phyloP scores from a whole-genome alignment of 2,797 vertebrate species.

The Tinamus major region DNA sequence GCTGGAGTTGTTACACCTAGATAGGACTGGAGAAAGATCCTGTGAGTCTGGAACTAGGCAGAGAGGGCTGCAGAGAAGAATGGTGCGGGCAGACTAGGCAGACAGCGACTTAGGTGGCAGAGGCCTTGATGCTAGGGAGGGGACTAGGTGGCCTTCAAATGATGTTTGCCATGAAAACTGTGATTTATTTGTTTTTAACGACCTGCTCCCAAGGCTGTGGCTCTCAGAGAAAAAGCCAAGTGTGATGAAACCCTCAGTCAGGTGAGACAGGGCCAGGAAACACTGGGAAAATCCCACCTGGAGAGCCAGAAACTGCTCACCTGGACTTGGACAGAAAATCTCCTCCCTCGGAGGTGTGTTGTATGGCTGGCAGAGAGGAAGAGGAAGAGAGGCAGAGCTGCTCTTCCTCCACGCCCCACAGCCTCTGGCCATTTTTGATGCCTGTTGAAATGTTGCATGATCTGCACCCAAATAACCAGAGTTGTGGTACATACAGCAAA shows the following conservation, averaged over 20 bases:
- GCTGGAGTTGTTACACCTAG: not conserved
- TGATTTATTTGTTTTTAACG: not conserved
- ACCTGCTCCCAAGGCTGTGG: not conserved
- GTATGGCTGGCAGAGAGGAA: not conserved
- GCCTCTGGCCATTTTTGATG: not conserved
- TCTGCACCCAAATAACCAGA: not conserved
- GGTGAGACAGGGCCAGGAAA: not conserved
- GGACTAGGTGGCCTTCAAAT: not conserved
- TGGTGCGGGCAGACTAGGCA: not conserved
- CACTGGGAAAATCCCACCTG: not conserved
- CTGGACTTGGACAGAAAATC: not conserved
- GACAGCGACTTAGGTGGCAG: not conserved
- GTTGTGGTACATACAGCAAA: not conserved
- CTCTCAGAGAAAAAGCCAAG: not conserved
- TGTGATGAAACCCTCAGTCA: not conserved
- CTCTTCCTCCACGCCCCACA: not conserved
- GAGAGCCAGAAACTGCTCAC: not conserved
- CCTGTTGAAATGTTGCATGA: not conserved
- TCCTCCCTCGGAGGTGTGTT: not conserved
- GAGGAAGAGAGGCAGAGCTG: slow-evolving; percentile 3
- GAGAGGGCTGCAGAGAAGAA: not conserved
- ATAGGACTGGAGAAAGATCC: not conserved
- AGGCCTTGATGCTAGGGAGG: not conserved
- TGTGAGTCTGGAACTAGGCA: not conserved
- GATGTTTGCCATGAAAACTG: not conserved